Evolutionary conservation across 2,113 vertebrate species (phyloP).

Genomic region (Stigmatopora argus): DNA sequence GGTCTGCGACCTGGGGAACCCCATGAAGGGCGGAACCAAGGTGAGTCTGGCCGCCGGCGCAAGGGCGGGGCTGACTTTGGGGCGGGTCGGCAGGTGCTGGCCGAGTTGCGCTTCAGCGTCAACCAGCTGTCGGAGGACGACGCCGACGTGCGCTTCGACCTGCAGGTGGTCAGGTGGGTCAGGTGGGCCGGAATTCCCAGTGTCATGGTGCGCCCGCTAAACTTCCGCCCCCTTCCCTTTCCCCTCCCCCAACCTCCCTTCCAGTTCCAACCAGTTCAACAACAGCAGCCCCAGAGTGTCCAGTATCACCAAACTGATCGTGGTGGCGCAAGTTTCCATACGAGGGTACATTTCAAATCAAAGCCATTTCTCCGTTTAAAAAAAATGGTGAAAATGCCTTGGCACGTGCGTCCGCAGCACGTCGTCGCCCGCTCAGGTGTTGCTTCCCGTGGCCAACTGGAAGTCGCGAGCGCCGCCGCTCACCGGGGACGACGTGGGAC

Average conservation of each 20-base stretch:
- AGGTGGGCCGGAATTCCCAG: no score
- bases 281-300: constrained; percentile 78
- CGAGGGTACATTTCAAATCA: constrained; percentile 79
- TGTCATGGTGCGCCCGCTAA: no score
- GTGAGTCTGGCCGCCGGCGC: constrained; percentile 55
- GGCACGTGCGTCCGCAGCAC: constrained; percentile 68
- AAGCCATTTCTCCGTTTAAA: no score
- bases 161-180: constrained; percentile 85
- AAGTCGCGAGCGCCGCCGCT: constrained; percentile 76
- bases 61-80: no score
- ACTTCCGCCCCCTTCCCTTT: no score
- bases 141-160: constrained; percentile 85
- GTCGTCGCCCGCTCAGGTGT: constrained; percentile 84
- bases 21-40: constrained; percentile 94
- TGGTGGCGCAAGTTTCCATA: constrained; percentile 85
- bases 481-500: constrained; percentile 88
- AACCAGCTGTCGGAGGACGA: constrained; percentile 94
- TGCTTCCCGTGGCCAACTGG: constrained; percentile 93
- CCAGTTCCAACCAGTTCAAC: constrained; percentile 87
- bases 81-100: constrained; percentile 69
- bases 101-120: constrained; percentile 86
- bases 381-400: no score
- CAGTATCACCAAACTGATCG: constrained; percentile 80
- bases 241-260: constrained; percentile 34
- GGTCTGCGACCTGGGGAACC: constrained; percentile 95